phyloP scores from a whole-genome alignment of 1,140 invertebrate genomes.

The Macrobrachium rosenbergii region DNA sequence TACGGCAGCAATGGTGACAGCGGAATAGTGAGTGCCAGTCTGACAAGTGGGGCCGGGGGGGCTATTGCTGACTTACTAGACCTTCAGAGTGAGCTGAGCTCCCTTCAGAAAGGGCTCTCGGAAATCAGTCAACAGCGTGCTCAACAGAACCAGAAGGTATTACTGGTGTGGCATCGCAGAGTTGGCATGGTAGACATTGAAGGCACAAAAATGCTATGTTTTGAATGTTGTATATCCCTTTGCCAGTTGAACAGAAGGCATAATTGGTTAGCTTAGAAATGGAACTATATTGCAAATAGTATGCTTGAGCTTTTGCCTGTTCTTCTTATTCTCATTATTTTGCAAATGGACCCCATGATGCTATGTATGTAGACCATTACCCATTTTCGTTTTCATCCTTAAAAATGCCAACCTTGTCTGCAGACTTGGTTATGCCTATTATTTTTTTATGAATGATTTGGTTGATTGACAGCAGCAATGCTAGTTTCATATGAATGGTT shows the following conservation, averaged over 20 bases:
- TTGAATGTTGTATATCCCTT: slow-evolving; percentile 36
- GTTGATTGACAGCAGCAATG: too few species aligned
- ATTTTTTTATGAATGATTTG: too few species aligned
- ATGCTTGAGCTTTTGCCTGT: slow-evolving; percentile 1
- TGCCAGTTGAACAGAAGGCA: neutral
- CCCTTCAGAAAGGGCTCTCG: slow-evolving; percentile 87
- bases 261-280: too few species aligned
- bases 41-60: slow-evolving; percentile 67
- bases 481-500: too few species aligned
- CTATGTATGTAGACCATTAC: too few species aligned
- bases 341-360: too few species aligned
- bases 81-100: slow-evolving; percentile 91
- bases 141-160: slow-evolving; percentile 63
- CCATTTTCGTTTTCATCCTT: too few species aligned
- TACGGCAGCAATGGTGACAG: slow-evolving; percentile 59
- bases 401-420: too few species aligned
- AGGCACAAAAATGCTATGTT: slow-evolving; percentile 21
- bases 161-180: slow-evolving; percentile 60
- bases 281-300: neutral
- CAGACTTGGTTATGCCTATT: too few species aligned
- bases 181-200: slow-evolving; percentile 56
- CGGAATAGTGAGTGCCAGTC: slow-evolving; percentile 65
- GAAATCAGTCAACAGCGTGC: slow-evolving; percentile 80
- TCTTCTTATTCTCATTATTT: neutral
- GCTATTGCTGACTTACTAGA: slow-evolving; percentile 89